A percentile compares a stretch with the other conserved stretches of the same genome.
phyloP scores from a whole-genome alignment of 2,888 invertebrate species.

The Cenopis cana region DNA sequence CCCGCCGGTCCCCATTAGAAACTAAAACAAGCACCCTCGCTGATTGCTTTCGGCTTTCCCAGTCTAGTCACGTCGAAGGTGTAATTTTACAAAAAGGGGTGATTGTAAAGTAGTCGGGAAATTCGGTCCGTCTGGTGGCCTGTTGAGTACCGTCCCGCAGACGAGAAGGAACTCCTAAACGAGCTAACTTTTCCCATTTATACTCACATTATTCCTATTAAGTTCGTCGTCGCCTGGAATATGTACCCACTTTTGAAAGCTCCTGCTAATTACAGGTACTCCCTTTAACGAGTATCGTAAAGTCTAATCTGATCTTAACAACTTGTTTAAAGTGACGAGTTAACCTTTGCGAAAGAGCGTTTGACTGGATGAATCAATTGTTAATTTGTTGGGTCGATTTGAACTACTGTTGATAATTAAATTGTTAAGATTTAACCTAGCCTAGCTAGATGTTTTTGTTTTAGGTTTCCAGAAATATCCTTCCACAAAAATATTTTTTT shows the following conservation, averaged over 20 bases:
- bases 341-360: constrained; percentile 24
- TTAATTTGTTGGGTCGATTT: constrained; percentile 24
- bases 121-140: constrained; percentile 61
- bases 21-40: constrained; percentile 52
- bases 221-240: constrained; percentile 67
- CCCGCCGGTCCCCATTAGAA: constrained; percentile 49
- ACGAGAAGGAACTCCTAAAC: constrained; percentile 68
- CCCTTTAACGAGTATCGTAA: constrained; percentile 70
- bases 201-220: constrained; percentile 79
- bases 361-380: constrained; percentile 32
- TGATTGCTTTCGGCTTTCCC: constrained; percentile 51
- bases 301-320: constrained; percentile 62
- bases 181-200: constrained; percentile 81
- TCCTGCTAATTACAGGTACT: constrained; percentile 73
- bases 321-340: constrained; percentile 57
- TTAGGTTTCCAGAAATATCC: too few species aligned
- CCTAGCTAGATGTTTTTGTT: too few species aligned
- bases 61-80: constrained; percentile 71
- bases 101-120: constrained; percentile 69
- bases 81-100: constrained; percentile 76
- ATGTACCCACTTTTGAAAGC: constrained; percentile 71
- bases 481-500: too few species aligned
- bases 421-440: not conserved
- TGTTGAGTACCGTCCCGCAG: constrained; percentile 57
- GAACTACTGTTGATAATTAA: not conserved